Conservation (phyloP, 92 coral and sea anemone species). For the Muricea muricata region DNA sequence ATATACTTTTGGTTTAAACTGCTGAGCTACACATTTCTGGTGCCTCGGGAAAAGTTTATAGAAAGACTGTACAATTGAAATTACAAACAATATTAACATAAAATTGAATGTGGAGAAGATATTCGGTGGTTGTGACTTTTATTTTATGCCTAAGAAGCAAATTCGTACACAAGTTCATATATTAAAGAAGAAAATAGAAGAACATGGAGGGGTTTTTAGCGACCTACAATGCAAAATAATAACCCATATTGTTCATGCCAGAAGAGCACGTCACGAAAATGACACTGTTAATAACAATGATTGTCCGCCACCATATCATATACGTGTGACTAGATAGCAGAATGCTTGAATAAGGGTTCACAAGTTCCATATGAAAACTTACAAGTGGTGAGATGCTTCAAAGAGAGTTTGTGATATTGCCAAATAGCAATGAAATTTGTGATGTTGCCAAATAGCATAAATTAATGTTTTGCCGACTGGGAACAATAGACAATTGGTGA, state of each 20-base stretch:
- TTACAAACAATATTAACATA: too few species aligned
- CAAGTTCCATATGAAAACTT: background rate
- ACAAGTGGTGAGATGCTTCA: background rate
- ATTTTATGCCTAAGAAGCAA: conserved; percentile 12
- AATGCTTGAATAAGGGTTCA: background rate
- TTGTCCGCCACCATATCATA: background rate
- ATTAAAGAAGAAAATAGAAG: background rate
- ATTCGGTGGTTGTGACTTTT: background rate
- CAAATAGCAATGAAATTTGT: too few species aligned
- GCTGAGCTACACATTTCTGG: background rate
- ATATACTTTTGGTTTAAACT: background rate
- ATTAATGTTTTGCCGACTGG: too few species aligned
- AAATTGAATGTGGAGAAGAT: background rate
- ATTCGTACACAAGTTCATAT: background rate
- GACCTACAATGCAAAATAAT: background rate
- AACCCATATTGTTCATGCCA: background rate
- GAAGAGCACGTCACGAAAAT: background rate
- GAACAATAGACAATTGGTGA: too few species aligned
- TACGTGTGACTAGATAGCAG: conserved; percentile 1
- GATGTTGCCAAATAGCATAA: too few species aligned
- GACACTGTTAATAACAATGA: background rate
- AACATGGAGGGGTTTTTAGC: background rate
- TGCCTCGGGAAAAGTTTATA: too few species aligned
- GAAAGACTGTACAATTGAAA: too few species aligned
- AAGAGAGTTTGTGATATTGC: too few species aligned